Evolutionary conservation across 2,797 vertebrate genomes (phyloP), one percentile per base, ranked within the genome.

Genomic region (Sebastes hubbsi): DNA sequence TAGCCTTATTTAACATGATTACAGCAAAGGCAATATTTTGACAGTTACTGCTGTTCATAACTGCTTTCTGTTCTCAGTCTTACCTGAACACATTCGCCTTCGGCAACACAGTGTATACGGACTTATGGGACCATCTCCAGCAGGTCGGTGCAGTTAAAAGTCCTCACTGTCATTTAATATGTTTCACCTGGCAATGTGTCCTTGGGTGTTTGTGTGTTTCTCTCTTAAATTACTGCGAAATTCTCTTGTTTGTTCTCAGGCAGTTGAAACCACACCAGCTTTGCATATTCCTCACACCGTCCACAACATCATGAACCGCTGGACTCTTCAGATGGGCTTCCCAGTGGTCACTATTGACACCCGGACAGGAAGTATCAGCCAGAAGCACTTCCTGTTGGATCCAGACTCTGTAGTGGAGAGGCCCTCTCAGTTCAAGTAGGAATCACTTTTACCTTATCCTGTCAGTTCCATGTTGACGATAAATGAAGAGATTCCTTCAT

Each of bases 281-380:
- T 0, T 95, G 20, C 0, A 1, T 0, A 90, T 99, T 59, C 97
- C 97, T 0, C 0, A 0, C 46, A 22, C 0, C 0, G 86, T 99
- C 82, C 73, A 91, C 0, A 1, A 42, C 24, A 99, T 99, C 91
- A 99, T 99, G 98, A 96, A 97, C 78, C 96, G 95, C 74, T 99
- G 98, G 98, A 97, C 91, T 0, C 96, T 98, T 36, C 98, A 99
- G 91, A 99, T 99, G 98, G 98, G 98, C 70, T 99, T 97, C 84
- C 98, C 98, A 0, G 86, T 99, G 61, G 88, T 99, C 75, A 98
- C 95, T 0, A 93, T 98, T 12, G 2, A 99, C 89, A 99, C 98
- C 2, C 0, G 0, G 2, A 94, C 55, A 0, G 98, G 98, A 76
- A 0, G 0, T 0, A 0, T 99, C 88, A 90, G 2, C 55, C 98